phyloP scores from a whole-genome alignment of 2,113 vertebrate genomes.

The Paratilapia polleni region DNA sequence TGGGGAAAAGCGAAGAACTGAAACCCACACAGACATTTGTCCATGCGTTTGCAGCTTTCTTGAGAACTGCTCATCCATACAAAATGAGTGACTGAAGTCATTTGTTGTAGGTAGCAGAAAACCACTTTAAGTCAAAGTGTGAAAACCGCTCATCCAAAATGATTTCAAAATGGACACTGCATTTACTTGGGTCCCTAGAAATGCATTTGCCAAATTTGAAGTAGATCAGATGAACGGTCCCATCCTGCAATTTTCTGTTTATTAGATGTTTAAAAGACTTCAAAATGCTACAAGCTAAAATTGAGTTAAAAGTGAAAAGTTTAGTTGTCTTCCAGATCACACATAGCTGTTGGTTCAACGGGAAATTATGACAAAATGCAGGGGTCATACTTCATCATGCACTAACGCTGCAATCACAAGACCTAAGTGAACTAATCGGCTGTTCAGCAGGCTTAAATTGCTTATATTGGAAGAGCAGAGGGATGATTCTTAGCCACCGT shows the following conservation, averaged over 20 bases:
- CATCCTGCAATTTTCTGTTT: background rate
- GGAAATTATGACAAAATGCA: background rate
- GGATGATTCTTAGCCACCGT: background rate
- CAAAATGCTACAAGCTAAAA: background rate
- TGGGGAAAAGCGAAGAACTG: background rate
- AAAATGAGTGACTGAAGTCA: background rate
- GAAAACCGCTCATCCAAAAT: background rate
- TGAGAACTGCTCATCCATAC: background rate
- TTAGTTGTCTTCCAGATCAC: background rate
- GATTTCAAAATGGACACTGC: background rate
- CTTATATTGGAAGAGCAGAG: background rate
- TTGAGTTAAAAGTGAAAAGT: background rate
- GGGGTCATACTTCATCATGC: background rate
- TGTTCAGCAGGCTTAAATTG: background rate
- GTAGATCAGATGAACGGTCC: background rate
- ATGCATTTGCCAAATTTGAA: background rate
- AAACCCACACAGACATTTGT: background rate
- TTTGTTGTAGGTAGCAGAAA: background rate
- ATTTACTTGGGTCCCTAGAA: background rate
- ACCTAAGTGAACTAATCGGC: background rate
- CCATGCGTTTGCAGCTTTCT: background rate
- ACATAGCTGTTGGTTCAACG: background rate
- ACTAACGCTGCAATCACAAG: background rate
- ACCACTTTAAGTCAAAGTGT: background rate
- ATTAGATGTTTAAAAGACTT: background rate